A percentile compares a stretch with the other conserved stretches of the same genome.
phyloP scores from a whole-genome alignment of 2,888 invertebrate genomes.

The Lasioglossum vierecki region DNA sequence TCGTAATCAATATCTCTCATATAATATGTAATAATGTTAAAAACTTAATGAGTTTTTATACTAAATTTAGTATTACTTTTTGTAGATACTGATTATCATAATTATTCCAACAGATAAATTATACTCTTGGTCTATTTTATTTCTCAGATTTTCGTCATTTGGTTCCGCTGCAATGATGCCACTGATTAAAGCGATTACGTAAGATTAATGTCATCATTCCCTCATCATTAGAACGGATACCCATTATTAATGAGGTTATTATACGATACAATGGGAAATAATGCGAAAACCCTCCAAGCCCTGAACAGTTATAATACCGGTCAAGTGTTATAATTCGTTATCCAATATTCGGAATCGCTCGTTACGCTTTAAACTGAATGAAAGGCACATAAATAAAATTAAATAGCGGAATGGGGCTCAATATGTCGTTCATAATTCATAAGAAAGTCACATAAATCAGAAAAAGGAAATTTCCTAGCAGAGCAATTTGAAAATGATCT shows the following conservation, averaged over 20 bases:
- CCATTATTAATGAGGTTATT: not conserved
- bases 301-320: not conserved
- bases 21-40: not conserved
- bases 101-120: not conserved
- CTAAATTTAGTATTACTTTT: not conserved
- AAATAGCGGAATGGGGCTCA: not conserved
- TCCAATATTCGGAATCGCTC: not conserved
- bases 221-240: not conserved
- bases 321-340: not conserved
- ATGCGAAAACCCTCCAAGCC: not conserved
- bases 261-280: not conserved
- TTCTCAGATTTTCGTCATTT: not conserved
- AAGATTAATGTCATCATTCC: not conserved
- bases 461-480: no score
- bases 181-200: not conserved
- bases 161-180: not conserved
- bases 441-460: no score
- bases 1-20: not conserved
- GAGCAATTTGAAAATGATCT: no score
- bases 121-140: not conserved
- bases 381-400: not conserved
- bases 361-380: not conserved
- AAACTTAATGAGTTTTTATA: not conserved
- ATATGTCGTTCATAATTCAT: no score
- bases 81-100: not conserved